A percentile compares a stretch with the other conserved stretches of the same genome.
phyloP scores from a whole-genome alignment of 2,888 invertebrate genomes.

The Dromius quadrimaculatus region DNA sequence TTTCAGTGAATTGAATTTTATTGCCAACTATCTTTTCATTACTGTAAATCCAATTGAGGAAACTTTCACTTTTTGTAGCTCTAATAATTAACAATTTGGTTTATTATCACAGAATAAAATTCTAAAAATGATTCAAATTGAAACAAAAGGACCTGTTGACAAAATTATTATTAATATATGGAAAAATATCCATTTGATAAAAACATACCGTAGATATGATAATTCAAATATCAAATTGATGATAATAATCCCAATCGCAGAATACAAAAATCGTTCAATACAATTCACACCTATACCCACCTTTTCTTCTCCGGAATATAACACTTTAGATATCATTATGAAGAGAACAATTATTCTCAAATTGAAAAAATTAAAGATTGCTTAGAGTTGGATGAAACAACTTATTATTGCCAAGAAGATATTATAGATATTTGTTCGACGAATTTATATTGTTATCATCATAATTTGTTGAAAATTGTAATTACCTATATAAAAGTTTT shows the following conservation, averaged over 20 bases:
- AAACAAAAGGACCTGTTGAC: too few relatives aligned
- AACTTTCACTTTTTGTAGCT: too few relatives aligned
- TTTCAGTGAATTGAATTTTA: not conserved
- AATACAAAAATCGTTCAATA: not conserved
- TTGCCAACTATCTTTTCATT: not conserved
- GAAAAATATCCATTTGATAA: slow-evolving; percentile 1
- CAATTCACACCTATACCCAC: too few relatives aligned
- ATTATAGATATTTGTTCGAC: slow-evolving; percentile 1
- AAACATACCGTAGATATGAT: slow-evolving; percentile 8
- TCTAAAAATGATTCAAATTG: not conserved
- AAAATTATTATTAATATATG: not conserved
- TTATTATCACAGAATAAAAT: too few relatives aligned
- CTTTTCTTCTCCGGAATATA: not conserved
- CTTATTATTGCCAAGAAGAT: slow-evolving; percentile 6
- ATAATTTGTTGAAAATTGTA: slow-evolving; percentile 1
- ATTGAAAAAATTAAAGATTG: slow-evolving; percentile 17
- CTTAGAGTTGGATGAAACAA: not conserved
- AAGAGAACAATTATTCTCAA: slow-evolving; percentile 4
- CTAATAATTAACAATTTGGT: too few relatives aligned
- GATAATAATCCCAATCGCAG: not conserved
- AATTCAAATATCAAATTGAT: not conserved
- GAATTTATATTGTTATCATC: slow-evolving; percentile 6
- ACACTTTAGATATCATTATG: slow-evolving; percentile 19
- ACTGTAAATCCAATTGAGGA: too few relatives aligned
- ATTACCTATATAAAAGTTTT: slow-evolving; percentile 9